These are phyloP conservation scores for Aphelinus atriplicis DNA, from an alignment of 1,140 invertebrate genomes.

Conservation along the genomic window DNA sequence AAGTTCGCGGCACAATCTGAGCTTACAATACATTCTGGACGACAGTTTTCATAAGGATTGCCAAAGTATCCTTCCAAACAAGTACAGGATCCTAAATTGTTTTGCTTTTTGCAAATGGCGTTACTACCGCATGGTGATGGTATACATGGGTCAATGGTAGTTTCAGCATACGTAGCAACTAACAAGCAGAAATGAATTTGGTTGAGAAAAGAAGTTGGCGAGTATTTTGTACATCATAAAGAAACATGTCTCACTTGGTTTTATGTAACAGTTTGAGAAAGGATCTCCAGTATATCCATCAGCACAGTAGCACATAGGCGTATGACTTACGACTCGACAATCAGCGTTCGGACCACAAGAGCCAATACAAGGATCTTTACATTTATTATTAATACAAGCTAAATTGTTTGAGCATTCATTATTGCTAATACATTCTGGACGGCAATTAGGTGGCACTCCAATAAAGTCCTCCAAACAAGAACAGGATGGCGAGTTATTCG, in stretches of 20 bases:
- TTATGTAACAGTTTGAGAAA: slow-evolving; percentile 62
- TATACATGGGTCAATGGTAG: slow-evolving; percentile 68
- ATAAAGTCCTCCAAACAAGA: slow-evolving; percentile 57
- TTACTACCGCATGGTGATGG: slow-evolving; percentile 77
- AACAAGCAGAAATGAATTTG: slow-evolving; percentile 1
- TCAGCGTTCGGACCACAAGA: slow-evolving; percentile 73
- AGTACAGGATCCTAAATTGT: slow-evolving; percentile 66
- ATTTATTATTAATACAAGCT: slow-evolving; percentile 77
- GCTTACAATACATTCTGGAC: slow-evolving; percentile 65
- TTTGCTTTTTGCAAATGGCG: slow-evolving; percentile 73
- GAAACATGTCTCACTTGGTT: slow-evolving; percentile 65
- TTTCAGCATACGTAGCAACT: slow-evolving; percentile 44
- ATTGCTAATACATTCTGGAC: slow-evolving; percentile 70
- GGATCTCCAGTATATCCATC: slow-evolving; percentile 72
- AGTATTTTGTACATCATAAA: no score
- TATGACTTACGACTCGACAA: slow-evolving; percentile 73
- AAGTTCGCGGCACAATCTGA: slow-evolving; percentile 61
- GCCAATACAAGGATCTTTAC: slow-evolving; percentile 74
- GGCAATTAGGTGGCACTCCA: slow-evolving; percentile 58
- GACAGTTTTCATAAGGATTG: slow-evolving; percentile 55
- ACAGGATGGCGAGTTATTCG: slow-evolving; percentile 65
- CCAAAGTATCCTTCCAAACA: slow-evolving; percentile 71
- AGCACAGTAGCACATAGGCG: slow-evolving; percentile 71
- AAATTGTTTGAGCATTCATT: slow-evolving; percentile 72
- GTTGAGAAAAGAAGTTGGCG: no score